phyloP scores from a whole-genome alignment of 1,140 invertebrate species.

The Zaprionus africanus region DNA sequence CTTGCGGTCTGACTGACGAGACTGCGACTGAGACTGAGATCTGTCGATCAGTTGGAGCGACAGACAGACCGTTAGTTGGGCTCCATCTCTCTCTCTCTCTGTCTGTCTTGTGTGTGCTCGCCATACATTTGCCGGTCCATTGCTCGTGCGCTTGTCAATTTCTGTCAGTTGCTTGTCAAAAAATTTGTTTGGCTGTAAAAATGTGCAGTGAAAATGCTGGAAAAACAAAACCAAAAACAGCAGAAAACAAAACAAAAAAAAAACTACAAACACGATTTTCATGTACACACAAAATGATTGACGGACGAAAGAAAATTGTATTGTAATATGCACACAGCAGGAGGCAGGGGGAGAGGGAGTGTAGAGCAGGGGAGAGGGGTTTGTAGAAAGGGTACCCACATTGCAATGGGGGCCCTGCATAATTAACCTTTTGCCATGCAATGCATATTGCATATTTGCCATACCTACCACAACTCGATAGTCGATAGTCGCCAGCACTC shows the following conservation, averaged over 20 bases:
- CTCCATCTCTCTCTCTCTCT: neutral
- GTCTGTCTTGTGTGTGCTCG: slow-evolving; percentile 17
- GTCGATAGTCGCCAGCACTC: neutral
- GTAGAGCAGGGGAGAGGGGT: neutral
- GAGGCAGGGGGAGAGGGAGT: neutral
- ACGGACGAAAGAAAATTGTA: slow-evolving; percentile 56
- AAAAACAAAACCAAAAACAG: slow-evolving; percentile 35
- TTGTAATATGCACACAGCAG: slow-evolving; percentile 38
- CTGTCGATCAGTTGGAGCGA: slow-evolving; percentile 6
- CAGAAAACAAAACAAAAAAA: slow-evolving; percentile 27
- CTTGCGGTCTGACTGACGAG: slow-evolving; percentile 34
- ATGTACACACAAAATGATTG: slow-evolving; percentile 67
- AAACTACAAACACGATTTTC: slow-evolving; percentile 77
- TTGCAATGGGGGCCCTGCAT: slow-evolving; percentile 50
- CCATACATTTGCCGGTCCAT: slow-evolving; percentile 59
- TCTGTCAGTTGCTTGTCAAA: slow-evolving; percentile 82
- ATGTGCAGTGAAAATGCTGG: slow-evolving; percentile 74
- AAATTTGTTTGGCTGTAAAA: slow-evolving; percentile 78
- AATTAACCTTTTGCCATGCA: slow-evolving; percentile 71
- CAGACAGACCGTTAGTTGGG: slow-evolving; percentile 1
- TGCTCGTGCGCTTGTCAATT: slow-evolving; percentile 79
- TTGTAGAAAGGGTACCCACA: neutral
- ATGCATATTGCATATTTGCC: slow-evolving; percentile 46
- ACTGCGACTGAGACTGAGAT: slow-evolving; percentile 5
- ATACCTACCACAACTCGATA: slow-evolving; percentile 20